phyloP scores from a whole-genome alignment of 2,797 vertebrate species.

The Sebastes wilsoni region DNA sequence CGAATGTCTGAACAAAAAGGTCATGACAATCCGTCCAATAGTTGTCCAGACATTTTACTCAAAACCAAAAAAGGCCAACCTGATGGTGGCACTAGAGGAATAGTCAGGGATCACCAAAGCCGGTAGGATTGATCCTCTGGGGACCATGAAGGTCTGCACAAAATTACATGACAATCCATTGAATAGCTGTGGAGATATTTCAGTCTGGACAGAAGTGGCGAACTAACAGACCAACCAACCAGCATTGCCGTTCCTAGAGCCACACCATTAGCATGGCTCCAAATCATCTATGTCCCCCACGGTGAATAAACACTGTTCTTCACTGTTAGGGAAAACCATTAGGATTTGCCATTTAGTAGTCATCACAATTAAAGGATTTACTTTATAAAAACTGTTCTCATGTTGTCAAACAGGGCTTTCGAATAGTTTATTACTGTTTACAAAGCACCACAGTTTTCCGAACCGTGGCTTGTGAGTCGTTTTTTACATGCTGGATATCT shows the following conservation, averaged over 20 bases:
- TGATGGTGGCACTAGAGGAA: neutral
- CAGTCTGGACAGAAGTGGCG: neutral
- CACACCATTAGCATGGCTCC: neutral
- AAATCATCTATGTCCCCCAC: too few species aligned
- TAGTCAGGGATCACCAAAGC: neutral
- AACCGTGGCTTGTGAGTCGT: neutral
- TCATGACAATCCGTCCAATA: too few species aligned
- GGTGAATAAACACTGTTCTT: neutral
- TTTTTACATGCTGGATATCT: slow-evolving; percentile 34
- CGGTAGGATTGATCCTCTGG: neutral
- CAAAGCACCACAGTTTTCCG: slow-evolving; percentile 11
- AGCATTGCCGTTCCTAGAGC: neutral
- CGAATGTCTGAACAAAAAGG: neutral
- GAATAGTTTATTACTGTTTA: neutral
- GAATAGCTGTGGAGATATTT: neutral
- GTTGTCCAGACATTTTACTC: neutral
- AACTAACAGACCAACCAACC: too few species aligned
- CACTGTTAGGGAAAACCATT: neutral
- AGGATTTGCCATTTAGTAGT: neutral
- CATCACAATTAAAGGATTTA: slow-evolving; percentile 5
- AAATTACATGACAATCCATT: neutral
- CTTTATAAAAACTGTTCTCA: neutral
- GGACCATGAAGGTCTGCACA: neutral
- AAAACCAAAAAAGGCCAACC: neutral
- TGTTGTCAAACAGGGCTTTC: neutral